These are phyloP conservation scores for Phenganax stokvisi DNA, from an alignment of 92 coral and sea anemone species.

Conservation along the genomic window DNA sequence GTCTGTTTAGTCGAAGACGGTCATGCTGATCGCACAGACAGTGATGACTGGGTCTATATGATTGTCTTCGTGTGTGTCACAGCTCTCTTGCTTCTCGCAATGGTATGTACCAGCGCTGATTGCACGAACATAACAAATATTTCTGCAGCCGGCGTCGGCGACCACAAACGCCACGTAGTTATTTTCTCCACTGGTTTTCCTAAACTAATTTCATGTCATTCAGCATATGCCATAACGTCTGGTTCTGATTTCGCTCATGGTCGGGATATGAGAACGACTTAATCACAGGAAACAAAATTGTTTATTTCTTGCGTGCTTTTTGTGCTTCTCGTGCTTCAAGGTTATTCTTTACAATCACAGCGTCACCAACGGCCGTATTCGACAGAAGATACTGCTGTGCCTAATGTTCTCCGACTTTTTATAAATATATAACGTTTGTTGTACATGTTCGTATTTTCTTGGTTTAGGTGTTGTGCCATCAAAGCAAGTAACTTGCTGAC, in stretches of 20 bases:
- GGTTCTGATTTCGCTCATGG: too few species aligned
- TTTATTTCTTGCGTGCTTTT: too few species aligned
- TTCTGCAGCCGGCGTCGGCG: not conserved
- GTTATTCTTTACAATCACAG: too few species aligned
- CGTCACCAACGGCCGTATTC: too few species aligned
- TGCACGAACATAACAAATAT: not conserved
- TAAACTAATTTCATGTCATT: too few species aligned
- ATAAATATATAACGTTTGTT: not conserved
- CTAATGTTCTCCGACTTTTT: not conserved
- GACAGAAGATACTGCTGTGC: too few species aligned
- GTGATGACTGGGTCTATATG: conserved; percentile 34
- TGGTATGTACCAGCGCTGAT: conserved; percentile 1
- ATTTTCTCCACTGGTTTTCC: too few species aligned
- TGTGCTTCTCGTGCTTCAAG: too few species aligned
- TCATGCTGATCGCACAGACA: not conserved
- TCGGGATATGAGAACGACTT: too few species aligned
- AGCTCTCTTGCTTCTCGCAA: conserved; percentile 28
- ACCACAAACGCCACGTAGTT: too few species aligned
- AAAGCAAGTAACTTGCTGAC: not conserved
- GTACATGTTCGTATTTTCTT: not conserved
- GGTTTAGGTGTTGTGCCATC: conserved; percentile 33
- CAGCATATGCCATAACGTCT: too few species aligned
- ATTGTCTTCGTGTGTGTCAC: conserved; percentile 31
- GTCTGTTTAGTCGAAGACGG: not conserved
- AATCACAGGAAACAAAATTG: too few species aligned